Percentiles rank a stretch among this genome's conserved stretches.
phyloP scores from a whole-genome alignment of 2,888 invertebrate species.

The Boloria selene region DNA sequence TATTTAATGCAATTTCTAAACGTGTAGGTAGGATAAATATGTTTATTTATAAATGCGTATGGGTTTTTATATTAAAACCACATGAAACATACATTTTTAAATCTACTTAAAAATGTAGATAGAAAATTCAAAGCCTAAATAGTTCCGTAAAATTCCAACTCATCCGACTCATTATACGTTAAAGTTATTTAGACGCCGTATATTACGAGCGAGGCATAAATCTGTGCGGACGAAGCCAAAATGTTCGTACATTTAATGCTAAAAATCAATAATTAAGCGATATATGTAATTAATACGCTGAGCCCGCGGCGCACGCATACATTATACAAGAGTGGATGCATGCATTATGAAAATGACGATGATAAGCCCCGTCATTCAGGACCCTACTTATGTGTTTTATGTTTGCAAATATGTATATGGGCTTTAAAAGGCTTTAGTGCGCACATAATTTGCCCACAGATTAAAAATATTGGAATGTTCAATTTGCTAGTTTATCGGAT shows the following conservation, averaged over 20 bases:
- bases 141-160: conserved; percentile 26
- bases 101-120: neutral
- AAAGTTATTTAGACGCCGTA: conserved; percentile 45
- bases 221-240: conserved; percentile 53
- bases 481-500: neutral
- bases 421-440: conserved; percentile 29
- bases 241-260: conserved; percentile 69
- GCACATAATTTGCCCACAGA: conserved; percentile 21
- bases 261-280: conserved; percentile 81
- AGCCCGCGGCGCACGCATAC: conserved; percentile 47
- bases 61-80: neutral
- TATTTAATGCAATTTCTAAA: no score
- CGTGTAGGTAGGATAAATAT: no score
- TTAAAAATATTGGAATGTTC: conserved; percentile 14
- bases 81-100: neutral
- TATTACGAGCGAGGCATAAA: conserved; percentile 46
- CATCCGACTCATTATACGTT: conserved; percentile 28
- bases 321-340: conserved; percentile 63
- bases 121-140: conserved; percentile 12
- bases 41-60: no score
- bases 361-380: conserved; percentile 56
- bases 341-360: conserved; percentile 70
- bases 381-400: conserved; percentile 42
- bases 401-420: conserved; percentile 25
- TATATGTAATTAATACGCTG: conserved; percentile 78